These are phyloP conservation scores for Monochamus alternatus DNA, from an alignment of 2,888 invertebrate genomes.

Conservation along the genomic window DNA sequence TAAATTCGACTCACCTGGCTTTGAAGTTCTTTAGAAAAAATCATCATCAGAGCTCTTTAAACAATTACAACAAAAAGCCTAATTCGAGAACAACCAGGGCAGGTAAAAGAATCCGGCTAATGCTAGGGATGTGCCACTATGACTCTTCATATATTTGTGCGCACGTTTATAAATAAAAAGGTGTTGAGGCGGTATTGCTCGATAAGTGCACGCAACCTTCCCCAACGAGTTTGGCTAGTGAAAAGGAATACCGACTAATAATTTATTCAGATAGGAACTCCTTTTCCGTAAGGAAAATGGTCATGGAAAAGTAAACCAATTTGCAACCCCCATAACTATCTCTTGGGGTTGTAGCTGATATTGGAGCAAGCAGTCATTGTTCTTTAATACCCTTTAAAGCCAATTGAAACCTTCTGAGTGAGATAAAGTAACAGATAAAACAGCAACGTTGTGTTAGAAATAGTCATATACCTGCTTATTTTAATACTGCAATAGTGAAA, in stretches of 20 bases:
- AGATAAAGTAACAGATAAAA: neutral
- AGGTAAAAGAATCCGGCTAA: too few relatives aligned
- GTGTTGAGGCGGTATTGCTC: neutral
- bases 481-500: too few relatives aligned
- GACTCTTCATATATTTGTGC: too few relatives aligned
- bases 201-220: neutral
- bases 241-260: conserved; percentile 8
- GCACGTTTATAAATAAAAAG: neutral
- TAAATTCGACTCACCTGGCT: too few relatives aligned
- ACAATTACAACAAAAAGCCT: too few relatives aligned
- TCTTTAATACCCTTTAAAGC: neutral
- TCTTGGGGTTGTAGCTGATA: neutral
- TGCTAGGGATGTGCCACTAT: too few relatives aligned
- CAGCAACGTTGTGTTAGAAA: neutral
- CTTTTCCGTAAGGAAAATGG: conserved; percentile 16
- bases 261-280: conserved; percentile 14
- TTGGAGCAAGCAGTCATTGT: neutral
- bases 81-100: too few relatives aligned
- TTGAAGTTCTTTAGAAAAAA: too few relatives aligned
- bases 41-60: too few relatives aligned
- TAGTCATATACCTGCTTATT: too few relatives aligned
- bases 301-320: conserved; percentile 14
- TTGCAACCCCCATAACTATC: conserved; percentile 13
- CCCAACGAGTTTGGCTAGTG: neutral
- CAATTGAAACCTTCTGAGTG: too few relatives aligned